Conservation (phyloP, 2,797 vertebrate genomes). For the Luscinia megarhynchos region DNA sequence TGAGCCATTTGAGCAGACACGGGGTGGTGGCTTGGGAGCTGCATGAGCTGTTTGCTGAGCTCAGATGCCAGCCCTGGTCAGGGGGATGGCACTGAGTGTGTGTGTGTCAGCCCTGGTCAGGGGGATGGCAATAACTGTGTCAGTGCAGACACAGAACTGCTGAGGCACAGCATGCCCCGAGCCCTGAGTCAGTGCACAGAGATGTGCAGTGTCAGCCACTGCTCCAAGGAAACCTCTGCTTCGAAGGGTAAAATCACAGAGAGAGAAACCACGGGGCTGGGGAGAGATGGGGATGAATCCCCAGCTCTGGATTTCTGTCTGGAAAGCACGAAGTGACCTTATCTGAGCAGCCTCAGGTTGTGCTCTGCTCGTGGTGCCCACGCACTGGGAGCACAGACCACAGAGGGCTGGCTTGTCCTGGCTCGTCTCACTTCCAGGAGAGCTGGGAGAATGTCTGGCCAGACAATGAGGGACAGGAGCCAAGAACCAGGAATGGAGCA, state of each 20-base stretch:
- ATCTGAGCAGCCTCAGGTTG: neutral
- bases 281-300: neutral
- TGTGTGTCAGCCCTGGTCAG: no score
- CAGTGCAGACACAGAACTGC: neutral
- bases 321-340: neutral
- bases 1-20: neutral
- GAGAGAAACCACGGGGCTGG: neutral
- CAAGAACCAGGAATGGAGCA: neutral
- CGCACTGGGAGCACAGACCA: neutral
- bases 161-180: neutral
- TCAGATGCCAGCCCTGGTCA: neutral
- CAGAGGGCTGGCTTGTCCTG: neutral
- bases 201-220: fast-evolving
- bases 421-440: neutral
- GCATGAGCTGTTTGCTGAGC: neutral
- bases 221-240: neutral
- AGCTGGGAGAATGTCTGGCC: neutral
- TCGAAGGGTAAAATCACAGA: neutral
- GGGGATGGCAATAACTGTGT: no score
- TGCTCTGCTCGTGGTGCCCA: neutral
- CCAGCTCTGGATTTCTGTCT: neutral
- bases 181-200: fast-evolving
- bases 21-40: neutral
- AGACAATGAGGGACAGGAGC: neutral
- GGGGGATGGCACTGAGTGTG: neutral